Evolutionary conservation across 2,888 invertebrate species (phyloP), one percentile per base, ranked within the genome.

Genomic region (Rhopalosiphum nymphaeae): DNA sequence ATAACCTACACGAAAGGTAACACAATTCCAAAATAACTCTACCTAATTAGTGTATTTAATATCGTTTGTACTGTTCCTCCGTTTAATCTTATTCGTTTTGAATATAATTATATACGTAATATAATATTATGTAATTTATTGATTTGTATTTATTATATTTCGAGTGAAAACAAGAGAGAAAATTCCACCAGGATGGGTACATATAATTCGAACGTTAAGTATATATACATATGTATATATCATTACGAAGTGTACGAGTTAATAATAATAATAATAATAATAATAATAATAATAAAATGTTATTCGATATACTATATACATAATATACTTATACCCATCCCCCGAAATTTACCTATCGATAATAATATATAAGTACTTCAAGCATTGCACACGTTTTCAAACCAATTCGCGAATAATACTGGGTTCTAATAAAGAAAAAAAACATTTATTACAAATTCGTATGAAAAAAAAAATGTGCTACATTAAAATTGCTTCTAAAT

Each of bases 1-100:
- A 92, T 93, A 93, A 90, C 36, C 57, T 93, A 85, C 29, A 93
- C 57, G 57, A 67, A 92, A 93, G 93, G 93, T 93, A 93, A 93
- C 93, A 44, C 44, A 36, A 93, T 44, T 88, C 25, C 78, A 89
- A 89, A 89, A 93, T 49, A 89, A 93, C 49, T 84, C 89, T 93
- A 84, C 57, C 42, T 87, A 87, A 87, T 89, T 57, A 44, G 49
- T 88, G 61, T 88, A 88, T 67, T 78, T 53, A 49, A 13, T 67
- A n/a, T 91, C 29, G 42, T 89, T 89, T 89, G 89, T 89, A 89
- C 89, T 89, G 89, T 61, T 78, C 56, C 36, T 57, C 26, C 36
- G 21, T 89, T 89, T 84, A 25, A 57, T 92, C 44, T 21, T 84
- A 44, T 21, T 78, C 21, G 9, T 42, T 36, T 78, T 78, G 36